Percentiles rank a stretch among this genome's conserved stretches.
These are phyloP conservation scores for Macaria liturata DNA, from an alignment of 2,888 invertebrate genomes.

Conservation along the genomic window DNA sequence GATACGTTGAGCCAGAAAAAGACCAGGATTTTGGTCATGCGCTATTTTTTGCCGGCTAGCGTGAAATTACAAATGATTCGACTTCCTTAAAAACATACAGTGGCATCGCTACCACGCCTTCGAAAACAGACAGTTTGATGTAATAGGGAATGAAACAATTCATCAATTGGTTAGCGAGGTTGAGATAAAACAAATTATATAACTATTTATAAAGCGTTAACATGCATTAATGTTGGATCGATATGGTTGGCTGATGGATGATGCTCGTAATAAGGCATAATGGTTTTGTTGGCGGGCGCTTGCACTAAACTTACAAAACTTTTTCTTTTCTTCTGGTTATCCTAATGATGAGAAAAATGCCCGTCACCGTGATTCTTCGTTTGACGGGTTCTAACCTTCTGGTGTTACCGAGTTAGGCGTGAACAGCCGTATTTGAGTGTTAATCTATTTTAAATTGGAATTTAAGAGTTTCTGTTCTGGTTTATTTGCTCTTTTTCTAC, in stretches of 20 bases:
- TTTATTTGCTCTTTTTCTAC: slow-evolving; percentile 42
- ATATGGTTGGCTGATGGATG: slow-evolving; percentile 80
- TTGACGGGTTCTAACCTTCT: slow-evolving; percentile 69
- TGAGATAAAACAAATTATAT: slow-evolving; percentile 82
- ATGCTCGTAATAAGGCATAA: slow-evolving; percentile 80
- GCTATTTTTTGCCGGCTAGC: slow-evolving; percentile 64
- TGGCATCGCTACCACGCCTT: slow-evolving; percentile 66
- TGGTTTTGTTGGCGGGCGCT: slow-evolving; percentile 79
- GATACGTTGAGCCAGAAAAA: no score
- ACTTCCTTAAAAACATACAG: slow-evolving; percentile 64
- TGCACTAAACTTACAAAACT: slow-evolving; percentile 68
- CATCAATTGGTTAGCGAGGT: slow-evolving; percentile 75
- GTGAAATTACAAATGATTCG: slow-evolving; percentile 72
- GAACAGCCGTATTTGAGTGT: slow-evolving; percentile 63
- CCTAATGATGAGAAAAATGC: slow-evolving; percentile 75
- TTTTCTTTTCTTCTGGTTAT: slow-evolving; percentile 62
- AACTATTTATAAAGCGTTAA: slow-evolving; percentile 82
- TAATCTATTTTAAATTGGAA: slow-evolving; percentile 70
- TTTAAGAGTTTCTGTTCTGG: slow-evolving; percentile 40
- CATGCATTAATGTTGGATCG: slow-evolving; percentile 80
- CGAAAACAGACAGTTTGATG: slow-evolving; percentile 67
- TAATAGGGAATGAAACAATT: slow-evolving; percentile 71
- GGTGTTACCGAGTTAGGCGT: slow-evolving; percentile 57
- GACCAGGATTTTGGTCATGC: no score
- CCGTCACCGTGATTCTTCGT: slow-evolving; percentile 69